Percentiles rank a stretch among this genome's conserved stretches.
Conservation (phyloP, 2,113 vertebrate species). For the Eulemur rufifrons region DNA sequence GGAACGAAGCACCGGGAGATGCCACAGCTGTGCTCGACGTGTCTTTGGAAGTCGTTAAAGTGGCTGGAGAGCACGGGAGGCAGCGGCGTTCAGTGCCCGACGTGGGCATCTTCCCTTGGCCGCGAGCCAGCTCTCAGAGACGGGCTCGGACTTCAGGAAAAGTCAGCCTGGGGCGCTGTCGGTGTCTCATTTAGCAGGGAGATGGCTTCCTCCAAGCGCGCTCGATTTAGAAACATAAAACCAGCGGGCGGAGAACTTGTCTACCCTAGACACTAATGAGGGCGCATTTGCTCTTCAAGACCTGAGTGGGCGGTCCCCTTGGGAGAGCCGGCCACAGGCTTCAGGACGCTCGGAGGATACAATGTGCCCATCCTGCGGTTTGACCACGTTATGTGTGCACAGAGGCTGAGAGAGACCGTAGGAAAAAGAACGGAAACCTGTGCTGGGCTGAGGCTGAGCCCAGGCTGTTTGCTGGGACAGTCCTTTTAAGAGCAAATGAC, state of each 20-base stretch:
- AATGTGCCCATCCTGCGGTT: not conserved
- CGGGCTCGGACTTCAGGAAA: not conserved
- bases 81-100: rapidly evolving
- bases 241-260: not conserved
- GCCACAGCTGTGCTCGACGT: not conserved
- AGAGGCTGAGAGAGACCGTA: not conserved
- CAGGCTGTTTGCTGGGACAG: not conserved
- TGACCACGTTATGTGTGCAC: rapidly evolving
- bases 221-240: not conserved
- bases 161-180: not conserved
- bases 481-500: not conserved
- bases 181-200: not conserved
- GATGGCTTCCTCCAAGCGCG: not conserved
- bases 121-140: not conserved
- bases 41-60: not conserved
- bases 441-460: not conserved
- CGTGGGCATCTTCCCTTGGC: not conserved
- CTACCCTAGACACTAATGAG: not conserved
- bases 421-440: too few relatives aligned
- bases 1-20: not conserved
- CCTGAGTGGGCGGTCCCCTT: not conserved
- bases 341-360: not conserved
- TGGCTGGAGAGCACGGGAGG: not conserved
- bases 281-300: rapidly evolving
- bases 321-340: not conserved